These are phyloP conservation scores for Panthera leo DNA, from an alignment of 2,113 vertebrate genomes.

Conservation along the genomic window DNA sequence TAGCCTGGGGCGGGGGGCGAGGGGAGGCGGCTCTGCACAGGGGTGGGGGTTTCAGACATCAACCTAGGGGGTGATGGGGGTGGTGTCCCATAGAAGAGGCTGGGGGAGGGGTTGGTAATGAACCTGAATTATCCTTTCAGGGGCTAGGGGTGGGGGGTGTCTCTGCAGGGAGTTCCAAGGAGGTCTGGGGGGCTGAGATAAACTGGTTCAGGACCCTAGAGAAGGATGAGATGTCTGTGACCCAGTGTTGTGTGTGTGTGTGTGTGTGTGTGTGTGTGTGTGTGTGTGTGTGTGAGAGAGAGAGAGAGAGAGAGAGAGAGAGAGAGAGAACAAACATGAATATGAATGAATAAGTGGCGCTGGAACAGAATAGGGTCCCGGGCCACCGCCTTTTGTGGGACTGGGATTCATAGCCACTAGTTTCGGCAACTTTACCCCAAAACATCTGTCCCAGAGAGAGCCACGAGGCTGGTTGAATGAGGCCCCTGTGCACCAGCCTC, in stretches of 20 bases:
- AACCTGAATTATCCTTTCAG: not conserved
- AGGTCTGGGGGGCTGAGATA: not conserved
- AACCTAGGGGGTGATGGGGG: not conserved
- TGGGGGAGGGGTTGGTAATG: not conserved
- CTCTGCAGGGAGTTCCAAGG: not conserved
- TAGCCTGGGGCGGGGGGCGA: not conserved
- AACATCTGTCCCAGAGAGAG: conserved; percentile 5
- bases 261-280: not conserved
- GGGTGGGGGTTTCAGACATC: not conserved
- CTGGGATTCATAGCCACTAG: not conserved
- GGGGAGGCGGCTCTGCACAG: not conserved
- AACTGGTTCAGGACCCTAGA: conserved; percentile 50
- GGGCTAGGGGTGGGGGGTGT: not conserved
- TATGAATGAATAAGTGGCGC: not conserved
- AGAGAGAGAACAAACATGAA: not conserved
- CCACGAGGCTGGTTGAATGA: not conserved
- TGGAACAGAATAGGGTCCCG: not conserved
- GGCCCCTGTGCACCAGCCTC: not conserved
- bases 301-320: not conserved
- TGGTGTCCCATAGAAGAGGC: not conserved
- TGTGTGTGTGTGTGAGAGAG: not conserved
- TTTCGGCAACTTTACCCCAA: conserved; percentile 48
- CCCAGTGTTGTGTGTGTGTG: not conserved
- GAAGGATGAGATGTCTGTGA: not conserved
- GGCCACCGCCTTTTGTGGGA: not conserved